phyloP scores from a whole-genome alignment of 2,888 invertebrate genomes.

The Tinea pellionella region DNA sequence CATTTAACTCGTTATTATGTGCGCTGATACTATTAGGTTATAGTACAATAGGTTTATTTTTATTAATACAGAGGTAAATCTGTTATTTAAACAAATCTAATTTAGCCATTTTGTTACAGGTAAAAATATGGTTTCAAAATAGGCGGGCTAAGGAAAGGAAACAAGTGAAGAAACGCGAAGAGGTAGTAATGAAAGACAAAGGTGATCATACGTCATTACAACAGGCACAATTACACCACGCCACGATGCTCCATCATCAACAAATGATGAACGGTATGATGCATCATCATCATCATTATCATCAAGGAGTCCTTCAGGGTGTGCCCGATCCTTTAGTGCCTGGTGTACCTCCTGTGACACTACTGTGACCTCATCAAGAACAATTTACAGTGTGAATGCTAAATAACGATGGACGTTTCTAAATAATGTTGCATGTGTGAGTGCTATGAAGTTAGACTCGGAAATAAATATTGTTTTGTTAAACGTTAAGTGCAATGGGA shows the following conservation, averaged over 20 bases:
- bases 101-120: slow-evolving; percentile 38
- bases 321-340: slow-evolving; percentile 62
- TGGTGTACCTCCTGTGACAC: slow-evolving; percentile 55
- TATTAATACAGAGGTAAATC: too few relatives aligned
- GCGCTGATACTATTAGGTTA: too few relatives aligned
- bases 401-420: not conserved
- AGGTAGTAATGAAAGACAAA: slow-evolving; percentile 73
- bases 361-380: slow-evolving; percentile 61
- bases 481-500: not conserved
- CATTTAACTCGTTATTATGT: too few relatives aligned
- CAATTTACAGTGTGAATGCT: not conserved
- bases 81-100: not conserved
- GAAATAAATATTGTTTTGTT: not conserved
- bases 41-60: too few relatives aligned
- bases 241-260: slow-evolving; percentile 65
- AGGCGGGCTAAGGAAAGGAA: slow-evolving; percentile 94
- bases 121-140: slow-evolving; percentile 91
- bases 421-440: not conserved
- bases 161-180: slow-evolving; percentile 85
- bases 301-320: slow-evolving; percentile 62
- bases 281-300: slow-evolving; percentile 58
- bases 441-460: not conserved
- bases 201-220: slow-evolving; percentile 62
- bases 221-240: slow-evolving; percentile 63
- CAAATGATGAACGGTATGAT: slow-evolving; percentile 68